Conservation (phyloP, 2,113 vertebrate genomes). For the Artemisiospiza belli region DNA sequence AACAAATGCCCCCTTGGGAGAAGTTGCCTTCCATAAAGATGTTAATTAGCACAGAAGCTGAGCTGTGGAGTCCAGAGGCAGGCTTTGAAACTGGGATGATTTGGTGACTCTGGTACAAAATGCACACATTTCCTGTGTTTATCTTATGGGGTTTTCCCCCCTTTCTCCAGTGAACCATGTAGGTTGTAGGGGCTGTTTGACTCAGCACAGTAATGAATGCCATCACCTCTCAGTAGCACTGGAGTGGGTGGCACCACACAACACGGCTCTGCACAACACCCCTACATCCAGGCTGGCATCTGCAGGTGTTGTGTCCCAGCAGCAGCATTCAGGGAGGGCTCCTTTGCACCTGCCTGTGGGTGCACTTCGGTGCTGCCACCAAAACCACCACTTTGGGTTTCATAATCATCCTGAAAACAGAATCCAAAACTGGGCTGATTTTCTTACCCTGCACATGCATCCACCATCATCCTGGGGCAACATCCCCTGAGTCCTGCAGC, state of each 20-base stretch:
- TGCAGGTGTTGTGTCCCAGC: background rate
- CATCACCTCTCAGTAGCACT: background rate
- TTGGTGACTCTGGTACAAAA: background rate
- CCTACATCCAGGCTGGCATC: too few species aligned
- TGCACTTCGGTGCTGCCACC: background rate
- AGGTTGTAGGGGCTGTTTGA: background rate
- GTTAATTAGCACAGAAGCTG: slow-evolving; percentile 54
- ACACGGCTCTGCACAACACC: background rate
- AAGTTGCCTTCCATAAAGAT: slow-evolving; percentile 57
- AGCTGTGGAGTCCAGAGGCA: background rate
- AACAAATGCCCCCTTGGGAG: slow-evolving; percentile 50
- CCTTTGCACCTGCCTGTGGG: rapidly evolving
- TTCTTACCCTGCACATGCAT: background rate
- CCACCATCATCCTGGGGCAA: background rate
- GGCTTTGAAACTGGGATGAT: background rate
- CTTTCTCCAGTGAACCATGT: background rate
- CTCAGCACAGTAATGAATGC: background rate
- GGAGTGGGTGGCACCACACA: rapidly evolving
- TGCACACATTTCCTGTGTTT: rapidly evolving
- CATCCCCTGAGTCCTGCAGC: background rate
- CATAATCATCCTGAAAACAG: background rate
- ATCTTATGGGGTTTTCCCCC: background rate
- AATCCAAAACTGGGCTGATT: background rate
- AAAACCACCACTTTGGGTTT: background rate
- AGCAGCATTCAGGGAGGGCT: background rate